phyloP scores from a whole-genome alignment of 2,113 vertebrate genomes.

The Etia nguti region DNA sequence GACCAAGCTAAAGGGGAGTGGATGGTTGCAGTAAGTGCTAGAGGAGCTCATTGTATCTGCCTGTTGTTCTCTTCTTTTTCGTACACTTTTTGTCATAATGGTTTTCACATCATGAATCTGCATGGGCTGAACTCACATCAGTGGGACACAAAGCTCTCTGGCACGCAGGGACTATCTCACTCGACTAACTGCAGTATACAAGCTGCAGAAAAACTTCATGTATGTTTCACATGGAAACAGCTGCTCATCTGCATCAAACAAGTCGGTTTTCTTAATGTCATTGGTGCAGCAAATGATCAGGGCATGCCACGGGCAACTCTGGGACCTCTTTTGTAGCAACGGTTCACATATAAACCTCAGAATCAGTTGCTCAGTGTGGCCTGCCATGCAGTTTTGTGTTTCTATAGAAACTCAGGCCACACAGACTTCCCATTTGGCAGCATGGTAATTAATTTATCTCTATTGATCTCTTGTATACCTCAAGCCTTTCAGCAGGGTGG shows the following conservation, averaged over 20 bases:
- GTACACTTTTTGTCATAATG: slow-evolving; percentile 23
- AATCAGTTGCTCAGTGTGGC: slow-evolving; percentile 3
- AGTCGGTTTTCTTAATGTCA: slow-evolving; percentile 23
- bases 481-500: slow-evolving; percentile 50
- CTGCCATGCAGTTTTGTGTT: slow-evolving; percentile 30
- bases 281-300: slow-evolving; percentile 13
- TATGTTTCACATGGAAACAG: slow-evolving; percentile 1
- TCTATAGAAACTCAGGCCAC: slow-evolving; percentile 37
- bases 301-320: not conserved
- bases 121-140: slow-evolving; percentile 21
- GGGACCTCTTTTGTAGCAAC: not conserved
- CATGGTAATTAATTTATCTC: slow-evolving; percentile 69
- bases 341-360: slow-evolving; percentile 7
- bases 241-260: slow-evolving; percentile 27
- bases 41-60: not conserved
- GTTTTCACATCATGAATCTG: slow-evolving; percentile 31
- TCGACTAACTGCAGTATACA: not conserved
- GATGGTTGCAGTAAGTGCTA: not conserved
- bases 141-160: slow-evolving; percentile 21
- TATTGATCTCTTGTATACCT: slow-evolving; percentile 69
- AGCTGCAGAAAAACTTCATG: not conserved
- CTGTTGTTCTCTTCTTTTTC: slow-evolving; percentile 6
- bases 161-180: not conserved
- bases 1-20: slow-evolving; percentile 27
- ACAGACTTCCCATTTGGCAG: slow-evolving; percentile 46